These are phyloP conservation scores for Spea hammondii DNA, from an alignment of 2,797 vertebrate species.

Conservation along the genomic window DNA sequence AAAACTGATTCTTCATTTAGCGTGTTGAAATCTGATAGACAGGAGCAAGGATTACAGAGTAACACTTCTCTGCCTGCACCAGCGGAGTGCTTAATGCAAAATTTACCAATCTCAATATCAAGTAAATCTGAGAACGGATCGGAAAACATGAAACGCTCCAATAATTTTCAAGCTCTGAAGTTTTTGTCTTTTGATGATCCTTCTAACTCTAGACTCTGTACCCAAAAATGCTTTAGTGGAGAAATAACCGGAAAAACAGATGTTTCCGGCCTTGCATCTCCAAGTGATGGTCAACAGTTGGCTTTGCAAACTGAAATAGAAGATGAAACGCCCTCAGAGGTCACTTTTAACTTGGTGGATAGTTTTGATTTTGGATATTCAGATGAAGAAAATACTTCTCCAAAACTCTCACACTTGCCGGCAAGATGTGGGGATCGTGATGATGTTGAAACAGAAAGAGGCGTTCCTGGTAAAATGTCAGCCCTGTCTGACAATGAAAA, in stretches of 20 bases:
- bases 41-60: neutral
- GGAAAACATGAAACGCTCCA: neutral
- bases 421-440: conserved; percentile 10
- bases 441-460: neutral
- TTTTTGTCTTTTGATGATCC: neutral
- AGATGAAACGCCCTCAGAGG: conserved; percentile 54
- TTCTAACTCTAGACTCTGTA: neutral
- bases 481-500: conserved; percentile 4
- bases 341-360: conserved; percentile 67
- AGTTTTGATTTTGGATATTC: conserved; percentile 65
- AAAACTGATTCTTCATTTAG: neutral
- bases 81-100: neutral
- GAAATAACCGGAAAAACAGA: neutral
- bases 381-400: conserved; percentile 38
- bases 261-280: neutral
- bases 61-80: neutral
- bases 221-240: neutral
- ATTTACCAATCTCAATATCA: neutral
- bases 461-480: neutral
- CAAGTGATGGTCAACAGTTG: conserved; percentile 26
- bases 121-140: neutral
- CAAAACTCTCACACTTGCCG: neutral
- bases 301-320: neutral
- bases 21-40: neutral
- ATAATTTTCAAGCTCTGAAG: neutral